These are phyloP conservation scores for Volucella bombylans DNA, from an alignment of 2,888 invertebrate genomes.

Conservation along the genomic window DNA sequence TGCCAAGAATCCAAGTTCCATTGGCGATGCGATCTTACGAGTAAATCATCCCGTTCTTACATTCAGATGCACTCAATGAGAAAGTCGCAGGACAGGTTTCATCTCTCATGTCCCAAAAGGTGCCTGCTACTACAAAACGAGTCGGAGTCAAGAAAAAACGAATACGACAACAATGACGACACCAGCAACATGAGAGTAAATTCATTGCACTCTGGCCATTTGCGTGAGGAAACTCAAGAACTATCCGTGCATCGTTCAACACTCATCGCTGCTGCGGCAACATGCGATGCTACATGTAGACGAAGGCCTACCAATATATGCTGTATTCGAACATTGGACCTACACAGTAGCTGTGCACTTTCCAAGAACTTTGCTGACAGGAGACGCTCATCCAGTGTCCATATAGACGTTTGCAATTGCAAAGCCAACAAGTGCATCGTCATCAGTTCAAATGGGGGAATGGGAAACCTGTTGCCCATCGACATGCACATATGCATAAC, in stretches of 20 bases:
- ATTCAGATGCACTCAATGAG: slow-evolving; percentile 32
- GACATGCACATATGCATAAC: slow-evolving; percentile 60
- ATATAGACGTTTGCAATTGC: slow-evolving; percentile 18
- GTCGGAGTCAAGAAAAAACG: slow-evolving; percentile 30
- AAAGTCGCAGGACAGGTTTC: slow-evolving; percentile 68
- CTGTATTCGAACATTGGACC: slow-evolving; percentile 18
- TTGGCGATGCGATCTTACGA: slow-evolving; percentile 34
- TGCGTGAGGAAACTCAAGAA: slow-evolving; percentile 45
- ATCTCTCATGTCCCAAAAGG: slow-evolving; percentile 35
- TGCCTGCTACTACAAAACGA: slow-evolving; percentile 42
- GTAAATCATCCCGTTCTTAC: slow-evolving; percentile 57
- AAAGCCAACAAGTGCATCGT: slow-evolving; percentile 62
- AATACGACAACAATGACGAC: slow-evolving; percentile 2
- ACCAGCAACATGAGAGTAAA: slow-evolving; percentile 11
- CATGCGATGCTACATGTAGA: slow-evolving; percentile 46
- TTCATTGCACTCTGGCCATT: slow-evolving; percentile 65
- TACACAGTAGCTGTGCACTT: slow-evolving; percentile 58
- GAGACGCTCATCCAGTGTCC: slow-evolving; percentile 13
- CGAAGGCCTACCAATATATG: slow-evolving; percentile 6
- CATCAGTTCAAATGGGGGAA: not conserved
- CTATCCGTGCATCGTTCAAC: slow-evolving; percentile 40
- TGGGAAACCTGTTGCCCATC: slow-evolving; percentile 62
- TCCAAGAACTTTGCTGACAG: slow-evolving; percentile 20
- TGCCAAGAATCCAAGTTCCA: slow-evolving; percentile 61
- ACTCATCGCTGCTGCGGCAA: slow-evolving; percentile 38